Base-by-base conservation (phyloP, 2,888 invertebrate genomes). In the Drosophila bunnanda region DNA sequence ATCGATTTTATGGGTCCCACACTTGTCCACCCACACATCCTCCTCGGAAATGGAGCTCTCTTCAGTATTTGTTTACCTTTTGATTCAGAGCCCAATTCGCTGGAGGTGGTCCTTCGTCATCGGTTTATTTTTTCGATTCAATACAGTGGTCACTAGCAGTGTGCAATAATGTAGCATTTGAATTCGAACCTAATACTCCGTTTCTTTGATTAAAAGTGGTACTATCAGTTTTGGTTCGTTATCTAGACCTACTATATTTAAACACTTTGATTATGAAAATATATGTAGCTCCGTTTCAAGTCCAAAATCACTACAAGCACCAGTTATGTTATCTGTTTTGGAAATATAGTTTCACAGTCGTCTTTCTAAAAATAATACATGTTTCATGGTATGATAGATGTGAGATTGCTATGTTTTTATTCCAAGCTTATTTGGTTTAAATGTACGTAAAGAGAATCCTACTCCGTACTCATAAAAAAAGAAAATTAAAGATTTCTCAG, bases 1-100 rank as follows among this genome's bases (percentile, higher is more conserved):
- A 68, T 67, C 56, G 67, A 56, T 69, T 67, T 69, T 28, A 34
- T n/a, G 38, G 20, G 46, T 48, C 17, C 64, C 34, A 64, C 64
- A 52, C 62, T 64, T 28, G 48, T 25, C 60, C 48, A 55, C 36
- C 65, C 20, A 59, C 38, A 17, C 34, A 39, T 9, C 5, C 32
- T 32, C 6, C 8, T 39, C 38, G 12, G 3, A 12, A 60, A 25
- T 20, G 28, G 28, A 32, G 28, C 46, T 48, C 48, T 64, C 67
- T 20, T 20, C 20, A 0, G 10, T 13, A 13, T 39, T 67, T 67
- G 68, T 67, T 67, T 67, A 67, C 56, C 15, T 67, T 65, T 56
- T 13, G 38, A 67, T 34, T 67, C 50, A 50, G 48, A 20, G 17
- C 30, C 13, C 55, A 46, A n/a, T 46, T 55, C 25, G 36, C 25